Evolutionary conservation across 2,888 invertebrate genomes (phyloP).

Genomic region (Ligdia adustata): DNA sequence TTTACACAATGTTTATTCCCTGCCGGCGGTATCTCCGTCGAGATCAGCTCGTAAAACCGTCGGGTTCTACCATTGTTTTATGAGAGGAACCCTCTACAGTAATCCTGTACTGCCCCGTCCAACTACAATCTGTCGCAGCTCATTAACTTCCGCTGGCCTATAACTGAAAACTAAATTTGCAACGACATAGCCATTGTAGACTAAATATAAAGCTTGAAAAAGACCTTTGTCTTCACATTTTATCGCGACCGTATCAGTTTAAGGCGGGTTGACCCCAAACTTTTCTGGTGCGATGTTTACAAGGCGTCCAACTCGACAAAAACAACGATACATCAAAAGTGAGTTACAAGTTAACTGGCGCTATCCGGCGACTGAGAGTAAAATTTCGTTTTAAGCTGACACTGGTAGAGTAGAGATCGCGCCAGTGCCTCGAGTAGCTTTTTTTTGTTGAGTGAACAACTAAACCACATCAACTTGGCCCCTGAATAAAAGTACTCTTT

Average conservation of each 20-base stretch:
- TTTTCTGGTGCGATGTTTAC: constrained; percentile 68
- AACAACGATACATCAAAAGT: constrained; percentile 81
- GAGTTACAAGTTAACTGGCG: constrained; percentile 75
- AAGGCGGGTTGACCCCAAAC: constrained; percentile 61
- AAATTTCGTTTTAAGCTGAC: constrained; percentile 70
- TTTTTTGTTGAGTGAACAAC: constrained; percentile 59
- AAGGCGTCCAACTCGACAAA: constrained; percentile 69
- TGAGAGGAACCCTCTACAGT: constrained; percentile 57
- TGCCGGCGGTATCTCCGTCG: constrained; percentile 55
- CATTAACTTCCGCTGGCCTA: constrained; percentile 54
- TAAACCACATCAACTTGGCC: constrained; percentile 54
- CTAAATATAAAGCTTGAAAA: constrained; percentile 1
- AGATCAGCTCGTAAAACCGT: constrained; percentile 67
- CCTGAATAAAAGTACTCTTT: constrained; percentile 49
- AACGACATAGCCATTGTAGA: not conserved
- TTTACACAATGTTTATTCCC: constrained; percentile 68
- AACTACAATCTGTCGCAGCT: constrained; percentile 60
- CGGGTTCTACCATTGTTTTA: constrained; percentile 65
- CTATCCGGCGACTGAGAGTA: constrained; percentile 58
- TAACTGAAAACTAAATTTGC: constrained; percentile 32
- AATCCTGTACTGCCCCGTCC: constrained; percentile 57
- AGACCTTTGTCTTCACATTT: constrained; percentile 30
- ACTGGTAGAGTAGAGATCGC: constrained; percentile 54
- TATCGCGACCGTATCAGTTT: constrained; percentile 51
- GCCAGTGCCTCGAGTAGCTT: constrained; percentile 38